These are phyloP conservation scores for Euura saliciscinereae DNA, from an alignment of 1,140 invertebrate genomes.

Conservation along the genomic window DNA sequence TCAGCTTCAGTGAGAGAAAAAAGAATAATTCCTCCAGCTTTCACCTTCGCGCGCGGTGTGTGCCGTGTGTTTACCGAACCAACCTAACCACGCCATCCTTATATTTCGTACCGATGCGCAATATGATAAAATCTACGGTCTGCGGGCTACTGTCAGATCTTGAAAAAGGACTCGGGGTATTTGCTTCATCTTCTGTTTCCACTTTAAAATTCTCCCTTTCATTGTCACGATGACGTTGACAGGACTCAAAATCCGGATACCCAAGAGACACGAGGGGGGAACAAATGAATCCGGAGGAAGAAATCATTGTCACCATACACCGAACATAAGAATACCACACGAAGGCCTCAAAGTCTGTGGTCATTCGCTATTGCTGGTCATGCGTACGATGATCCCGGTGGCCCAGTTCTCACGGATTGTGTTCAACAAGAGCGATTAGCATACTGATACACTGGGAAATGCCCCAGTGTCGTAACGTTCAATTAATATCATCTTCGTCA, in stretches of 20 bases:
- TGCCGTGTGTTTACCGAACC: neutral
- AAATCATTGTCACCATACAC: too few species aligned
- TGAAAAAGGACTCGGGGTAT: neutral
- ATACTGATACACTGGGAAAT: constrained; percentile 3
- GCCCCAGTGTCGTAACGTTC: neutral
- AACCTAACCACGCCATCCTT: neutral
- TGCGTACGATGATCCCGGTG: neutral
- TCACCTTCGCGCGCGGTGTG: neutral
- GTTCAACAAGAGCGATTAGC: neutral
- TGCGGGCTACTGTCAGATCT: neutral
- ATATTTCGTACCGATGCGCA: neutral
- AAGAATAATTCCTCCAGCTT: neutral
- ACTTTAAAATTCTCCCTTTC: neutral
- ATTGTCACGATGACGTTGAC: neutral
- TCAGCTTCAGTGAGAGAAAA: too few species aligned
- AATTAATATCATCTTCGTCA: too few species aligned
- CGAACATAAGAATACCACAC: neutral
- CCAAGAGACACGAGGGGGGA: too few species aligned
- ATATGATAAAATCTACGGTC: neutral
- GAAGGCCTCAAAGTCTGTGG: too few species aligned
- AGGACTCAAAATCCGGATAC: too few species aligned
- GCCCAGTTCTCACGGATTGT: neutral
- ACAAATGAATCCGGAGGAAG: too few species aligned
- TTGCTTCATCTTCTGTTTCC: neutral
- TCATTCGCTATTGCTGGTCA: neutral